Percentiles rank a stretch among this genome's conserved stretches.
These are phyloP conservation scores for Zoroaster sp. DNA, from an alignment of 53 echinoderm and acorn worm genomes.

Conservation along the genomic window DNA sequence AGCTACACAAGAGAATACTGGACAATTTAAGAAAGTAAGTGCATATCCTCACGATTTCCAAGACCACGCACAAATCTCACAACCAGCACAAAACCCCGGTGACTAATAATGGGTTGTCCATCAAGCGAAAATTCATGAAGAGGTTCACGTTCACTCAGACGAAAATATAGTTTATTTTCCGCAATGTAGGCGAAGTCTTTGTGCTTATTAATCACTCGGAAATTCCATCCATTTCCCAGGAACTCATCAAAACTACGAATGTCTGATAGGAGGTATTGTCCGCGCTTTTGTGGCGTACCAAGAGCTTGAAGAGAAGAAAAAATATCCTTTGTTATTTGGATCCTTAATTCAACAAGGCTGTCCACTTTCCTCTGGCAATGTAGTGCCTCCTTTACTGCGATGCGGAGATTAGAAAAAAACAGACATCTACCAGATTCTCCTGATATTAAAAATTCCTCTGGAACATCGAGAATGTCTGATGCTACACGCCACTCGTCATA, in stretches of 20 bases:
- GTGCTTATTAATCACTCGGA: constrained; percentile 50
- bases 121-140: constrained; percentile 10
- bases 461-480: no score
- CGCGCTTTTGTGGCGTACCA: background rate
- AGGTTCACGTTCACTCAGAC: constrained; percentile 35
- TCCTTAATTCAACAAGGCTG: constrained; percentile 36
- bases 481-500: no score
- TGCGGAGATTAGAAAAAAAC: no score
- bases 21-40: no score
- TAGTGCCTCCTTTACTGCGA: no score
- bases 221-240: constrained; percentile 59
- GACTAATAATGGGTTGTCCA: background rate
- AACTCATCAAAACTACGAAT: constrained; percentile 12
- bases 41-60: background rate
- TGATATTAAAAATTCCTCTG: no score
- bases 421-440: no score
- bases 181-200: constrained; percentile 60
- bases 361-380: constrained; percentile 59
- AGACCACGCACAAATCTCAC: constrained; percentile 5
- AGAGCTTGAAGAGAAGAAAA: background rate
- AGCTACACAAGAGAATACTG: no score
- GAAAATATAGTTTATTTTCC: background rate
- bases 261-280: background rate
- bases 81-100: constrained; percentile 9
- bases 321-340: constrained; percentile 22